Evolutionary conservation across 2,797 vertebrate genomes (phyloP).

Genomic region (Myripristis jacobus): DNA sequence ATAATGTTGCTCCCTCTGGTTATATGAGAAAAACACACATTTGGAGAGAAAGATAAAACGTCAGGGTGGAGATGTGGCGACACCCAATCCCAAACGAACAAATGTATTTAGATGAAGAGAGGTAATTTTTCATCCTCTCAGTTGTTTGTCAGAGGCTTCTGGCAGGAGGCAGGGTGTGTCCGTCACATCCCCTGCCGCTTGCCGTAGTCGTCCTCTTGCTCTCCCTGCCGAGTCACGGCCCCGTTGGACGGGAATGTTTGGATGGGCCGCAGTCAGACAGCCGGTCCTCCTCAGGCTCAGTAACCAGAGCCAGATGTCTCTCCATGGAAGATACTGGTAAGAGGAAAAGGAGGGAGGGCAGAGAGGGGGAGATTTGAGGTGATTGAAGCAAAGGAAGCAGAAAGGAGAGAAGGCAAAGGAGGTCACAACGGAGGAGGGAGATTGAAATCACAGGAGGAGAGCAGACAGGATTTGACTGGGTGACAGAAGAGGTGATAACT

Average conservation of each 20-base stretch:
- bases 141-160: background rate
- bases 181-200: constrained; percentile 5
- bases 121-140: background rate
- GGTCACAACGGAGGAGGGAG: no score
- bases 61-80: background rate
- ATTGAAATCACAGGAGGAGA: background rate
- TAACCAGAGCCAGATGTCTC: constrained; percentile 70
- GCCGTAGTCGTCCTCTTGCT: background rate
- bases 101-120: background rate
- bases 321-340: constrained; percentile 16
- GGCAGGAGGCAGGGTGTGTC: constrained; percentile 1
- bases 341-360: background rate
- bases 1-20: no score
- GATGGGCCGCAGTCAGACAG: constrained; percentile 28
- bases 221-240: constrained; percentile 26
- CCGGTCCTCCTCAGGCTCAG: constrained; percentile 19
- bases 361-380: background rate
- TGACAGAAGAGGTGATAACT: no score
- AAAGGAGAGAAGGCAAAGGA: no score
- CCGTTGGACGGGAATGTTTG: constrained; percentile 56
- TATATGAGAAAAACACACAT: no score
- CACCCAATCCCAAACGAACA: background rate
- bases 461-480: background rate
- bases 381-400: no score
- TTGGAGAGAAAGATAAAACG: no score